phyloP scores from a whole-genome alignment of 2,888 invertebrate genomes.

The Caenorhabditis parvicauda region DNA sequence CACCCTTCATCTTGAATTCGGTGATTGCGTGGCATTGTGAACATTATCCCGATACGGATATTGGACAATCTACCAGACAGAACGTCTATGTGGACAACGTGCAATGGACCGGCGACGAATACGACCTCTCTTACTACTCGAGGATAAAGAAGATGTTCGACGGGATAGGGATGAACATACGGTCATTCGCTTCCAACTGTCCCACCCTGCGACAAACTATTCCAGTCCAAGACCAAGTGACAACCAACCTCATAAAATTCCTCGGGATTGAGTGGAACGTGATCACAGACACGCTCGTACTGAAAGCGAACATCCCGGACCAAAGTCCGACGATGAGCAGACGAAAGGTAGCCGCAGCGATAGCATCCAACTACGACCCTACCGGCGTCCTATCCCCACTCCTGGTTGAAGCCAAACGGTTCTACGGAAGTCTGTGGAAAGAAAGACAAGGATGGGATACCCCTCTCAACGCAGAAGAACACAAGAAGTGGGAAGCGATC shows the following conservation, averaged over 20 bases:
- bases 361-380: slow-evolving; percentile 14
- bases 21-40: no score
- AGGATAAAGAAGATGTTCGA: slow-evolving; percentile 8
- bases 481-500: slow-evolving; percentile 12
- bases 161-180: slow-evolving; percentile 1
- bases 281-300: neutral
- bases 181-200: slow-evolving; percentile 1
- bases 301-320: neutral
- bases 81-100: no score
- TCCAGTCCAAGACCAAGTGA: neutral
- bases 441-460: slow-evolving; percentile 4
- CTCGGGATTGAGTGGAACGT: slow-evolving; percentile 20
- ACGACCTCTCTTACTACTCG: slow-evolving; percentile 4
- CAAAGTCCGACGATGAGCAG: slow-evolving; percentile 5
- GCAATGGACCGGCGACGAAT: neutral
- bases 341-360: slow-evolving; percentile 1
- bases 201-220: neutral
- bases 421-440: slow-evolving; percentile 8
- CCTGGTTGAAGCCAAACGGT: slow-evolving; percentile 4
- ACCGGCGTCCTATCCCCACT: slow-evolving; percentile 9
- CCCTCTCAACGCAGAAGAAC: neutral
- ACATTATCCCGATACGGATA: no score
- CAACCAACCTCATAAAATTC: slow-evolving; percentile 3
- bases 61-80: no score
- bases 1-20: slow-evolving; percentile 27